Evolutionary conservation across 30 jellyfish, hydroid and myxozoan species (phyloP), one percentile per base, ranked within the genome.

Genomic region (Aurelia sp.): DNA sequence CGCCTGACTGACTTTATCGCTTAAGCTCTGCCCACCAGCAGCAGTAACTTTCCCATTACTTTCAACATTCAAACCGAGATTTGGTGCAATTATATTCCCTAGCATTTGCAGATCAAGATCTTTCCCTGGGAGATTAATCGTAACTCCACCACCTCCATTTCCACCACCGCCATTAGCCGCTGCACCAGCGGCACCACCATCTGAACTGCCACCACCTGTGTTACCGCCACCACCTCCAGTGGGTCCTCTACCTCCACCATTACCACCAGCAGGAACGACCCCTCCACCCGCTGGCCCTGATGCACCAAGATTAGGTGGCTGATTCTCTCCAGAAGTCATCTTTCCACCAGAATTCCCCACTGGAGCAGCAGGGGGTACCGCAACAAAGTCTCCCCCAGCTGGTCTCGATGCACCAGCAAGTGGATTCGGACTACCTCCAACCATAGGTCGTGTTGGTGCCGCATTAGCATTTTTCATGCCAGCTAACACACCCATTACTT

Each of bases 401-500:
- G 59, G 59, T n/a, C 23, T 21, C 23, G 69, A 21, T 12, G 11
- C 51, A 15, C 27, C 68, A 8, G 19, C 74, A 40, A 74, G 83
- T 41, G 73, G 74, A 5, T 57, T 40, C 27, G 53, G 30, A 16
- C 55, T 16, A 44, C 55, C 55, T 5, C 55, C 55, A 22, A 76
- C 63, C 74, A 19, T 69, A 4, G 85, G 83, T 22, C 50, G 22
- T 37, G 91, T 52, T 66, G 69, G 75, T 16, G 84, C 91, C 11
- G 53, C 74, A 61, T 72, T 70, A 11, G 78, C 85, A 12, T 58
- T 66, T 21, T 81, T 30, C 87, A 92, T n/a, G 1, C 90, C 91
- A 40, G 71, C 72, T 37, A 92, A 51, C 13, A 92, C 89, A 60
- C 84, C 85, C 93, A 92, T 73, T 1, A 88, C 92, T 33, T 92